These are phyloP conservation scores for Brachymystax lenok DNA, from an alignment of 2,797 vertebrate species.

Conservation along the genomic window DNA sequence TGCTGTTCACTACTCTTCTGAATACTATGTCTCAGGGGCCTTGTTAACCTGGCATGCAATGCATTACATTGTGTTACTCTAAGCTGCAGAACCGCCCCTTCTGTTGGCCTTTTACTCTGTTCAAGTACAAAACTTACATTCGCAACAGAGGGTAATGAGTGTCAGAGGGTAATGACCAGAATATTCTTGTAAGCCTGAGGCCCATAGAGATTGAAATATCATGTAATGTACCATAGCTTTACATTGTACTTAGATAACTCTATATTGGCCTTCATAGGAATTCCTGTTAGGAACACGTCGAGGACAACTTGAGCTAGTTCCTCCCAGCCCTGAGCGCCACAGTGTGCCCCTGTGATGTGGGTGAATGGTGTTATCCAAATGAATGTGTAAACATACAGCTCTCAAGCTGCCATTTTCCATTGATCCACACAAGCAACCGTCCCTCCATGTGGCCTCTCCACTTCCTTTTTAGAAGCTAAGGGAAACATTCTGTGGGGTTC, in stretches of 20 bases:
- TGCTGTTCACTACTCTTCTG: slow-evolving; percentile 71
- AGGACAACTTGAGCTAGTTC: not conserved
- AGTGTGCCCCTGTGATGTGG: slow-evolving; percentile 2
- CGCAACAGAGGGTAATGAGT: not conserved
- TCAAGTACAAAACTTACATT: not conserved
- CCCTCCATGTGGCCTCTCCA: not conserved
- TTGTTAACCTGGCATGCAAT: slow-evolving; percentile 67
- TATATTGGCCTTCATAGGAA: slow-evolving; percentile 6
- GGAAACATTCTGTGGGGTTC: slow-evolving; percentile 14
- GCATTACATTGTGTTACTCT: slow-evolving; percentile 67
- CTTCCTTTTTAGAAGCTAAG: slow-evolving; percentile 2
- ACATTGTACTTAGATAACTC: slow-evolving; percentile 17
- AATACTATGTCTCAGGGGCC: slow-evolving; percentile 75
- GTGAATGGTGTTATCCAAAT: slow-evolving; percentile 8
- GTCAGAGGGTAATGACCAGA: not conserved
- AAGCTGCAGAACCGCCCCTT: slow-evolving; percentile 45
- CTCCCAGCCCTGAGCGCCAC: not conserved
- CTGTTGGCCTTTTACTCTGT: not conserved
- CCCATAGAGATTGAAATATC: not conserved
- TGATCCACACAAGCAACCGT: slow-evolving; percentile 26
- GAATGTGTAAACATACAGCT: slow-evolving; percentile 16
- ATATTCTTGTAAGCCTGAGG: not conserved
- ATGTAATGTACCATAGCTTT: not conserved
- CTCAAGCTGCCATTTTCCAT: slow-evolving; percentile 22
- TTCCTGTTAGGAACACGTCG: slow-evolving; percentile 29